These are phyloP conservation scores for Cherax destructor DNA, from an alignment of 1,140 invertebrate species.

Conservation along the genomic window DNA sequence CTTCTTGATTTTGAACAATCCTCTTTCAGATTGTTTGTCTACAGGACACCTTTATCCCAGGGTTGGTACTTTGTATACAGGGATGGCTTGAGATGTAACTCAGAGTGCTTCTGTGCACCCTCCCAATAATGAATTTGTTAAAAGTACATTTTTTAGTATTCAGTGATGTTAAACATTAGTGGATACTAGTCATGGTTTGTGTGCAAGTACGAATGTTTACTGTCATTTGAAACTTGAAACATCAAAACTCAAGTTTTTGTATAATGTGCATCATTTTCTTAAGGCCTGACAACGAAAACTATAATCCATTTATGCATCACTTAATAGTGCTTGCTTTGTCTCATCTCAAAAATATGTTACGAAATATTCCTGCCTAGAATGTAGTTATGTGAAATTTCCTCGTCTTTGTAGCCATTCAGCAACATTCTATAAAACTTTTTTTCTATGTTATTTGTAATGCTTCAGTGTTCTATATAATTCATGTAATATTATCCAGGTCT, in stretches of 20 bases:
- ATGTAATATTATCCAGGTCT: neutral
- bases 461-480: constrained; percentile 5
- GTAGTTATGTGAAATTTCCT: constrained; percentile 25
- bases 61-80: neutral
- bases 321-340: neutral
- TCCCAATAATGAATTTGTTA: neutral
- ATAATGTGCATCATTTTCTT: constrained; percentile 5
- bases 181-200: neutral
- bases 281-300: constrained; percentile 28
- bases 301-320: constrained; percentile 10
- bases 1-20: neutral
- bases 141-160: neutral
- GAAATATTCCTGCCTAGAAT: constrained; percentile 2
- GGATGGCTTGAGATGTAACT: neutral
- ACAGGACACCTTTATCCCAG: neutral
- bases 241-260: neutral
- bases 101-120: neutral
- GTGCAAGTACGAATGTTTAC: constrained; percentile 1
- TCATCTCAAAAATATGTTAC: constrained; percentile 16
- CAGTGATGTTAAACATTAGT: neutral
- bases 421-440: neutral
- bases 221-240: neutral
- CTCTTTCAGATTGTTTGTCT: neutral
- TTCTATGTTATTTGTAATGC: constrained; percentile 16
- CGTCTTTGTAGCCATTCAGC: neutral